Evolutionary conservation across 2,888 invertebrate species (phyloP).

Genomic region (Eristalis pertinax): DNA sequence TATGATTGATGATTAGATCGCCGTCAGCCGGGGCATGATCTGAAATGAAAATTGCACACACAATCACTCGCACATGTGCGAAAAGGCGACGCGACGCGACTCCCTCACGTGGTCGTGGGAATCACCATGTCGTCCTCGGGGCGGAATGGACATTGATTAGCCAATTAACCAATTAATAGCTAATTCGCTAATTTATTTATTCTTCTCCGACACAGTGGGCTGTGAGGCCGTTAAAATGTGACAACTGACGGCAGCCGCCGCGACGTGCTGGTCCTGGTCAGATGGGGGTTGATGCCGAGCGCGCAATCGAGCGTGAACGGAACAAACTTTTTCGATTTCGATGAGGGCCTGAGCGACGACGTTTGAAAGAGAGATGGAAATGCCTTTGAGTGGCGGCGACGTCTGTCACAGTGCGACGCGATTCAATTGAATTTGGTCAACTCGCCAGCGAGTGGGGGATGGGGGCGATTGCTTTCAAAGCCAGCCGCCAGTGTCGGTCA

Average conservation of each 20-base stretch:
- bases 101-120: slow-evolving; percentile 41
- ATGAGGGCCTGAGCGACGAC: slow-evolving; percentile 34
- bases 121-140: slow-evolving; percentile 1
- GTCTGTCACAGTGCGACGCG: slow-evolving; percentile 25
- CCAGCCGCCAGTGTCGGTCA: slow-evolving; percentile 41
- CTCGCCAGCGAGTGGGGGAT: not conserved
- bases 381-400: slow-evolving; percentile 15
- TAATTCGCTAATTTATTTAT: slow-evolving; percentile 59
- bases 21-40: slow-evolving; percentile 44
- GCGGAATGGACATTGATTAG: slow-evolving; percentile 52
- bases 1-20: slow-evolving; percentile 71
- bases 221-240: not conserved
- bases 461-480: slow-evolving; percentile 39
- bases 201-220: not conserved
- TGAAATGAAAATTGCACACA: slow-evolving; percentile 39
- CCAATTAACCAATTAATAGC: slow-evolving; percentile 64
- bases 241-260: not conserved
- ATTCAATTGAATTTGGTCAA: slow-evolving; percentile 53
- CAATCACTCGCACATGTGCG: not conserved
- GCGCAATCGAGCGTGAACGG: slow-evolving; percentile 44
- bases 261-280: not conserved
- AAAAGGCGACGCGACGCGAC: not conserved
- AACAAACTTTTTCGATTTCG: slow-evolving; percentile 6
- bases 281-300: slow-evolving; percentile 24
- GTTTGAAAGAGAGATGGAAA: not conserved